These are phyloP conservation scores for Aphidoletes aphidimyza DNA, from an alignment of 2,888 invertebrate species.

Conservation along the genomic window DNA sequence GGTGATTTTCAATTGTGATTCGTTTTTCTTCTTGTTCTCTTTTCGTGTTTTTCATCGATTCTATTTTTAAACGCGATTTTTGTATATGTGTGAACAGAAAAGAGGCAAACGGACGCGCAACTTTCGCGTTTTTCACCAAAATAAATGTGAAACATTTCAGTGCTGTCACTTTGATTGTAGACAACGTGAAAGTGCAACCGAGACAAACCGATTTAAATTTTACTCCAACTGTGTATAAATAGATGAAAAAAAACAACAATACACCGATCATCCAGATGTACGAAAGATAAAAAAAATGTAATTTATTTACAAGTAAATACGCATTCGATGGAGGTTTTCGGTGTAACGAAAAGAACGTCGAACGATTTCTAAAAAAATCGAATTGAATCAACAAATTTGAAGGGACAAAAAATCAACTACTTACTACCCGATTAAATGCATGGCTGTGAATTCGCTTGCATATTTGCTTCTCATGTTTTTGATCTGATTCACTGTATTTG, in stretches of 20 bases:
- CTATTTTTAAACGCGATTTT: background rate
- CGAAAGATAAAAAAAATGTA: background rate
- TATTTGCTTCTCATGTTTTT: slow-evolving; percentile 36
- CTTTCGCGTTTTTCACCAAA: background rate
- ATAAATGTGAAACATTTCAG: no score
- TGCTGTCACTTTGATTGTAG: background rate
- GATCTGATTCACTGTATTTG: slow-evolving; percentile 40
- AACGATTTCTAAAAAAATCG: no score
- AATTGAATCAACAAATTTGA: no score
- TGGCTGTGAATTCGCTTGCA: slow-evolving; percentile 46
- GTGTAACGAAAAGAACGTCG: background rate
- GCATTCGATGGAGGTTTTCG: background rate
- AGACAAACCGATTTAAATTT: background rate
- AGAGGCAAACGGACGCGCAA: slow-evolving; percentile 30
- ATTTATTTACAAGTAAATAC: background rate
- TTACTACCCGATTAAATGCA: slow-evolving; percentile 16
- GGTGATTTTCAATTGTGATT: background rate
- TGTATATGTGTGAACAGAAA: background rate
- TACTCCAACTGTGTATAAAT: background rate
- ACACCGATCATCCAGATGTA: no score
- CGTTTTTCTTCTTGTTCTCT: background rate
- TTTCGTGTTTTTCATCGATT: slow-evolving; percentile 9
- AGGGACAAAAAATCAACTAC: background rate
- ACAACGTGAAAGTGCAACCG: background rate
- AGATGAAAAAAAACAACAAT: background rate